These are phyloP conservation scores for Melieria picta DNA, from an alignment of 2,888 invertebrate genomes.

Conservation along the genomic window DNA sequence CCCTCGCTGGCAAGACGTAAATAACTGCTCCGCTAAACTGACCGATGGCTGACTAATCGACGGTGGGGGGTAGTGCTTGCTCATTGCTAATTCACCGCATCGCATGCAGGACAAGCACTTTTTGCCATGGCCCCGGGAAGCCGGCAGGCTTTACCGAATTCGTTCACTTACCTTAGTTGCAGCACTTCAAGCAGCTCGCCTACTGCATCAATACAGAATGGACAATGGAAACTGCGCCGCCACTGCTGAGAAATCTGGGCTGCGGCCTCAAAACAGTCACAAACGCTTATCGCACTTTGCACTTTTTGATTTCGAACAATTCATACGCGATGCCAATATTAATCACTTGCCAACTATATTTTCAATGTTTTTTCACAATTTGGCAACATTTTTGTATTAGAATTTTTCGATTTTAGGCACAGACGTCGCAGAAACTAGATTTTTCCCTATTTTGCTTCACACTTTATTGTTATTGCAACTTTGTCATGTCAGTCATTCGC, in stretches of 20 bases:
- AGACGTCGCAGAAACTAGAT: conserved; percentile 55
- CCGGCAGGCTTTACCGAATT: no score
- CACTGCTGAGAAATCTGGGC: conserved; percentile 19
- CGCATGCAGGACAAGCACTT: no score
- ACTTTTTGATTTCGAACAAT: conserved; percentile 28
- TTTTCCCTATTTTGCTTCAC: conserved; percentile 37
- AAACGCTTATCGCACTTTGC: not conserved
- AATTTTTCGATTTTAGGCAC: conserved; percentile 54
- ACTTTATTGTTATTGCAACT: conserved; percentile 37
- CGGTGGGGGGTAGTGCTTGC: no score
- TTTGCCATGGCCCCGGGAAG: no score
- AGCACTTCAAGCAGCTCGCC: not conserved
- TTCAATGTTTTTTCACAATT: conserved; percentile 9
- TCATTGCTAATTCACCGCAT: no score
- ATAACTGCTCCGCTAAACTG: no score
- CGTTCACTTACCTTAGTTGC: conserved; percentile 7
- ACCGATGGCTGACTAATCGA: no score
- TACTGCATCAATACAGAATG: not conserved
- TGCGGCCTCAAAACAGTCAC: conserved; percentile 5
- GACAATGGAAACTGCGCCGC: not conserved
- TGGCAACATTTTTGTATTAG: conserved; percentile 30
- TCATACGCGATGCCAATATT: conserved; percentile 21
- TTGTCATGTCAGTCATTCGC: conserved; percentile 40
- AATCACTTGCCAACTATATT: conserved; percentile 25
- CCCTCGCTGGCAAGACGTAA: no score